phyloP scores from a whole-genome alignment of 2,113 vertebrate species.

The Seriola aureovittata region DNA sequence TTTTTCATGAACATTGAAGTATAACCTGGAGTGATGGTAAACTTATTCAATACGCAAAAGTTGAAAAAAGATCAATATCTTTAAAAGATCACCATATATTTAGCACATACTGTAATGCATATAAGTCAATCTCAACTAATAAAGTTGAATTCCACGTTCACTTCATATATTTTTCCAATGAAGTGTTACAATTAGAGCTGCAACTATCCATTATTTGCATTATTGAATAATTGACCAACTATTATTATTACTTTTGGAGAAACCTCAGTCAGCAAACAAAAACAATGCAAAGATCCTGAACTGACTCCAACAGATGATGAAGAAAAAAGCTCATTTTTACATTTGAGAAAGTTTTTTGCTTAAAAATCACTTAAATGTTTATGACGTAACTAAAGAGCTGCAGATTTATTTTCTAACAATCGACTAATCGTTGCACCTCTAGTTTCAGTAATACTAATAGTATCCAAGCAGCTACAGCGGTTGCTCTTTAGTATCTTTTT shows the following conservation, averaged over 20 bases:
- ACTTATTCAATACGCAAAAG: neutral
- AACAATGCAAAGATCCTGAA: neutral
- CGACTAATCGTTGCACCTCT: neutral
- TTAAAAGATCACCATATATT: neutral
- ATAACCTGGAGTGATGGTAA: neutral
- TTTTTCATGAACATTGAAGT: neutral
- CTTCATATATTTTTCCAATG: neutral
- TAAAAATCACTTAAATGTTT: neutral
- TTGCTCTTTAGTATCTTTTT: neutral
- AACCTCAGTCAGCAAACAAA: too few species aligned
- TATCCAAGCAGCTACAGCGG: slow-evolving; percentile 4
- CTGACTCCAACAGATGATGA: neutral
- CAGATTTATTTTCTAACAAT: neutral
- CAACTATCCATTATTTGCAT: neutral
- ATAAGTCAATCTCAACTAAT: neutral
- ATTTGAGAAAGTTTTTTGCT: neutral
- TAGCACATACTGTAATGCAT: neutral
- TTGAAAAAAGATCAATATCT: neutral
- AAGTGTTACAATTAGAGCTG: neutral
- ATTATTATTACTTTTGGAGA: neutral
- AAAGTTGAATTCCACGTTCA: neutral
- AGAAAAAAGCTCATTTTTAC: neutral
- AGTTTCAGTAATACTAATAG: neutral
- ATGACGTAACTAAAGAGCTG: neutral
- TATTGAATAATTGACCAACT: neutral